phyloP scores from a whole-genome alignment of 2,797 vertebrate genomes.

The Pagetopsis macropterus region DNA sequence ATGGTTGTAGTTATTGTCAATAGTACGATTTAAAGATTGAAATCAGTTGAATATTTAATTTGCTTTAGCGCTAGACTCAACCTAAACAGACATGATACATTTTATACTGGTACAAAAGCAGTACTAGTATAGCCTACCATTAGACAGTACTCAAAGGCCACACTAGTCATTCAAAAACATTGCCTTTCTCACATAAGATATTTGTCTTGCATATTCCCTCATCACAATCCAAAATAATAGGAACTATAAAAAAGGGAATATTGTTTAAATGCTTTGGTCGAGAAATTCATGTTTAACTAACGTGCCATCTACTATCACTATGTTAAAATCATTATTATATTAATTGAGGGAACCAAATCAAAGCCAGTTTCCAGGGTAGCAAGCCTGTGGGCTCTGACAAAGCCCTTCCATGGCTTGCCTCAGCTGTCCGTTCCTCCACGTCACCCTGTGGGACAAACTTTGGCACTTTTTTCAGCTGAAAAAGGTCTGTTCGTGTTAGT shows the following conservation, averaged over 20 bases:
- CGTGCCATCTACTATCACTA: not conserved
- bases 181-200: not conserved
- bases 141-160: not conserved
- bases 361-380: not conserved
- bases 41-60: not conserved
- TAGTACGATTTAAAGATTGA: constrained; percentile 1
- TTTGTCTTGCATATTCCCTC: not conserved
- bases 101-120: not conserved
- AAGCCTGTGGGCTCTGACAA: constrained; percentile 15
- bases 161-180: not conserved
- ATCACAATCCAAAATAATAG: not conserved
- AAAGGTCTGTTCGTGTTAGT: constrained; percentile 52
- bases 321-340: not conserved
- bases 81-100: not conserved
- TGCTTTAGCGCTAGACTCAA: not conserved
- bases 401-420: constrained; percentile 27
- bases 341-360: not conserved
- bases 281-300: not conserved
- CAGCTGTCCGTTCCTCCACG: constrained; percentile 47
- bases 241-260: constrained; percentile 7
- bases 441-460: constrained; percentile 52
- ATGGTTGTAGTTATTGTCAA: not conserved
- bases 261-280: not conserved
- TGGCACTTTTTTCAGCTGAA: constrained; percentile 47
- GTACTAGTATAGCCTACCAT: not conserved